phyloP scores from a whole-genome alignment of 2,113 vertebrate species.

The Aegypius monachus region DNA sequence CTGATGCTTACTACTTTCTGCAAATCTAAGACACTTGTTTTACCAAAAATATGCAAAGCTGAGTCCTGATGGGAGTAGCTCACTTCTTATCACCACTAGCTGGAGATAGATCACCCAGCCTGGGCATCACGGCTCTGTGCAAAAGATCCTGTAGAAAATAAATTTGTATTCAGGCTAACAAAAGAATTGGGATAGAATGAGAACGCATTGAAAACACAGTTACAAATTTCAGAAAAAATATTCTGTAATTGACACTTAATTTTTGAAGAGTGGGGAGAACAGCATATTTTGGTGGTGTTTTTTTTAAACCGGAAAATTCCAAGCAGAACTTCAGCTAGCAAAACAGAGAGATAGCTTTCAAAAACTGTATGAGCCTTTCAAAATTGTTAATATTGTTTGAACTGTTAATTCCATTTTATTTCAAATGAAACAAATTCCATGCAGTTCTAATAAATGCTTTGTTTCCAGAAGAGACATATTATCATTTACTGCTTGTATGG shows the following conservation, averaged over 20 bases:
- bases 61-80: neutral
- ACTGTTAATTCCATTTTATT: neutral
- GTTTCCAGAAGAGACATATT: neutral
- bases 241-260: neutral
- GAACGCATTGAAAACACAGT: neutral
- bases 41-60: neutral
- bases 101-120: neutral
- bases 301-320: neutral
- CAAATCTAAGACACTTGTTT: neutral
- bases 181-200: neutral
- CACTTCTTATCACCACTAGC: neutral
- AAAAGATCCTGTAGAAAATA: neutral
- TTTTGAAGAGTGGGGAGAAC: neutral
- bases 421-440: neutral
- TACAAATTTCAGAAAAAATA: neutral
- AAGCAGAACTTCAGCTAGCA: neutral
- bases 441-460: neutral
- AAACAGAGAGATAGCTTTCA: neutral
- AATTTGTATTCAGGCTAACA: neutral
- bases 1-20: neutral
- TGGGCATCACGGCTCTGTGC: neutral
- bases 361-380: neutral
- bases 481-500: neutral
- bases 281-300: neutral
- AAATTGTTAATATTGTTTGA: neutral